Percentiles rank a stretch among this genome's conserved stretches.
These are phyloP conservation scores for Drosophila siamana DNA, from an alignment of 2,888 invertebrate genomes.

Conservation along the genomic window DNA sequence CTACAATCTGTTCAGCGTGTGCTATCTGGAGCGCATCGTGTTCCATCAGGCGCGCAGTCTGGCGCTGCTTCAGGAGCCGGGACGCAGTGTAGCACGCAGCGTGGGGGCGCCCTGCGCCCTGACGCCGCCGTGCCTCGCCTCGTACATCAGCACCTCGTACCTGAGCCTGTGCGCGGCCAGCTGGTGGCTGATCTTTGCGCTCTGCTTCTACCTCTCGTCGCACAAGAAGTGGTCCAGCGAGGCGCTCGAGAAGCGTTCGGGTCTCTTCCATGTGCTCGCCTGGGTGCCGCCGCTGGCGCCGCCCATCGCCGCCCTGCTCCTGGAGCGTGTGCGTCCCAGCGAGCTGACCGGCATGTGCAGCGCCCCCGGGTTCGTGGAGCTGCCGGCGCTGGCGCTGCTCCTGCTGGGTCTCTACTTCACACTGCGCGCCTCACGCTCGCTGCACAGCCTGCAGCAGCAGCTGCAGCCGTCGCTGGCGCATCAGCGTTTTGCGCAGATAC, in stretches of 20 bases:
- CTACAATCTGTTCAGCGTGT: constrained; percentile 92
- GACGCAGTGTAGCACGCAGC: constrained; percentile 54
- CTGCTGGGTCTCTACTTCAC: constrained; percentile 83
- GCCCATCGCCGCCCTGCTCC: constrained; percentile 92
- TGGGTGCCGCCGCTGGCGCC: constrained; percentile 95
- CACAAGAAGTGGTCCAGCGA: constrained; percentile 97
- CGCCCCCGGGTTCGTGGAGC: constrained; percentile 85
- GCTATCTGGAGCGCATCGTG: constrained; percentile 90
- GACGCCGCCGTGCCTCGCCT: constrained; percentile 89
- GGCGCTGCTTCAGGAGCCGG: constrained; percentile 83
- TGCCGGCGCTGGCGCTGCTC: constrained; percentile 82
- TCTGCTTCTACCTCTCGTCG: constrained; percentile 96
- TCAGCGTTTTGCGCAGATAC: constrained; percentile 84
- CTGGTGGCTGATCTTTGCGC: constrained; percentile 95
- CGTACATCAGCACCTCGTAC: constrained; percentile 91
- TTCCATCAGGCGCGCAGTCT: constrained; percentile 83
- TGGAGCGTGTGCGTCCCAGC: constrained; percentile 91
- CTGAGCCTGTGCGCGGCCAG: constrained; percentile 92
- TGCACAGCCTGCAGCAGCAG: constrained; percentile 82
- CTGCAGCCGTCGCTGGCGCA: constrained; percentile 82
- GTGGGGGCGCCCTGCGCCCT: constrained; percentile 84
- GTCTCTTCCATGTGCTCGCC: constrained; percentile 93
- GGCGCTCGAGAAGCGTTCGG: constrained; percentile 93
- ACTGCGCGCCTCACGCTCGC: constrained; percentile 83
- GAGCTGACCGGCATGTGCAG: constrained; percentile 94